A percentile compares a stretch with the other conserved stretches of the same genome.
These are phyloP conservation scores for Tetragonula clypearis DNA, from an alignment of 1,140 invertebrate species.

Conservation along the genomic window DNA sequence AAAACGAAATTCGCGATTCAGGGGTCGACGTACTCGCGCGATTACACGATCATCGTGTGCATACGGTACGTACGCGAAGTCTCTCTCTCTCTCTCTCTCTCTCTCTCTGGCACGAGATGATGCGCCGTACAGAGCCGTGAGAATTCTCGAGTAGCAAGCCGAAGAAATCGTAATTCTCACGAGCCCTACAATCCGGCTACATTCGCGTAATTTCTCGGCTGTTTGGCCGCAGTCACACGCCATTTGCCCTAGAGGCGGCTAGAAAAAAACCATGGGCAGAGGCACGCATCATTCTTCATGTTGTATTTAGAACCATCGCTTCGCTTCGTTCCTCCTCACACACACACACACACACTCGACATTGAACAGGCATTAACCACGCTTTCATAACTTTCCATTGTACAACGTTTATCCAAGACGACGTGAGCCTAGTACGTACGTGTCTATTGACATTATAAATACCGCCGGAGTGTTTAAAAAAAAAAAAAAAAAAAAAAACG, in stretches of 20 bases:
- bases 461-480: not conserved
- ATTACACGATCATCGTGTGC: not conserved
- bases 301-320: not conserved
- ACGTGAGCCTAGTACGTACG: not conserved
- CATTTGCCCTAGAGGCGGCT: constrained; percentile 38
- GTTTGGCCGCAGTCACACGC: constrained; percentile 30
- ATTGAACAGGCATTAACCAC: constrained; percentile 4
- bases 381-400: not conserved
- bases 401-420: not conserved
- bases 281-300: constrained; percentile 7
- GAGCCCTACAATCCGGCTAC: constrained; percentile 43
- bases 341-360: not conserved
- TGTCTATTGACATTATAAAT: not conserved
- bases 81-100: not conserved
- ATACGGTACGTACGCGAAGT: not conserved
- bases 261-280: not conserved
- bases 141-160: constrained; percentile 38
- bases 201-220: constrained; percentile 51
- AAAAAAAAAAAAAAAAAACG: not conserved
- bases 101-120: not conserved
- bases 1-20: not conserved
- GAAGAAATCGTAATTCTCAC: constrained; percentile 63
- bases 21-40: constrained; percentile 16
- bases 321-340: not conserved
- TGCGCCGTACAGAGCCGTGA: constrained; percentile 31